A percentile compares a stretch with the other conserved stretches of the same genome.
These are phyloP conservation scores for Marronus borbonicus DNA, from an alignment of 2,888 invertebrate species.

Conservation along the genomic window DNA sequence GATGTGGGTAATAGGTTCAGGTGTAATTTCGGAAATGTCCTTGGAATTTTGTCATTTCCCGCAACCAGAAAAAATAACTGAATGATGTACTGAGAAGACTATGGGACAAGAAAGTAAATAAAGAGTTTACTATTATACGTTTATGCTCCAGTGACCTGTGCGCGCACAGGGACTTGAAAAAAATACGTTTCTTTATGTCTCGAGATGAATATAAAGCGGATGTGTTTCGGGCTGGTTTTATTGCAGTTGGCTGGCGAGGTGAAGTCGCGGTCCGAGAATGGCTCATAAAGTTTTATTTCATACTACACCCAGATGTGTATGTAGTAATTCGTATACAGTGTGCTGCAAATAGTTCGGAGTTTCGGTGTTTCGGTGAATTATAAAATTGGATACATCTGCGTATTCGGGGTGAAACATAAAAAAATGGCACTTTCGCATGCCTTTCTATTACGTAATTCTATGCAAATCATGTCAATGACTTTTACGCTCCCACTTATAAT, in stretches of 20 bases:
- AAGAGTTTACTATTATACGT: slow-evolving; percentile 34
- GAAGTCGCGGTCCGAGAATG: slow-evolving; percentile 2
- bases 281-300: slow-evolving; percentile 19
- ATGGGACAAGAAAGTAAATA: slow-evolving; percentile 21
- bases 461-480: no score
- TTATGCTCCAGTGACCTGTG: not conserved
- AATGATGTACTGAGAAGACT: not conserved
- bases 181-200: slow-evolving; percentile 25
- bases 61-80: no score
- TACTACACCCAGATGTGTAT: not conserved
- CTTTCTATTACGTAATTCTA: no score
- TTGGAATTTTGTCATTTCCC: no score
- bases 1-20: no score
- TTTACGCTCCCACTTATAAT: no score
- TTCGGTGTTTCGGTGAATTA: no score
- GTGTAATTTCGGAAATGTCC: no score
- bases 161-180: slow-evolving; percentile 27
- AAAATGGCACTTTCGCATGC: no score
- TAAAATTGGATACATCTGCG: no score
- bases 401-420: no score
- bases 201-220: slow-evolving; percentile 39
- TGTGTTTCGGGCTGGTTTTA: slow-evolving; percentile 26
- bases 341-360: no score
- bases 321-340: not conserved
- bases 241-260: slow-evolving; percentile 14